Evolutionary conservation across 2,113 vertebrate genomes (phyloP).

Genomic region (Ptyas mucosa): DNA sequence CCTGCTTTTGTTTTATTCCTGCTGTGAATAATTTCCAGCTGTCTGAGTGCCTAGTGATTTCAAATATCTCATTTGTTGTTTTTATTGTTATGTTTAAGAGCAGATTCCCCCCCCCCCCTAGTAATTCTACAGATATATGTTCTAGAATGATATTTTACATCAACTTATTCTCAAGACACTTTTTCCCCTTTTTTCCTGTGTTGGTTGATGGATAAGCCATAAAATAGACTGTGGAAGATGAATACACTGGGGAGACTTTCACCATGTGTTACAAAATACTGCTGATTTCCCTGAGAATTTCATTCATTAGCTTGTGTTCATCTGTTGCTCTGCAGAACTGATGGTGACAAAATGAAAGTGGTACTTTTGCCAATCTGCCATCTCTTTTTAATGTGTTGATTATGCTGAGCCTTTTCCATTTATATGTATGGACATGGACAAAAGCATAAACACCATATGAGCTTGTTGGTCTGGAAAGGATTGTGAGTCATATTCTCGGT

Average conservation of each 20-base stretch:
- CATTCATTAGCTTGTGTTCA: fast-evolving
- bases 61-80: background rate
- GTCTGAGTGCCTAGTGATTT: background rate
- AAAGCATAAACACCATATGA: background rate
- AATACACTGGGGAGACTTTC: background rate
- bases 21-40: background rate
- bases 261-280: background rate
- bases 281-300: background rate
- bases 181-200: background rate
- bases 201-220: constrained; percentile 16
- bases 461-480: background rate
- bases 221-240: constrained; percentile 29
- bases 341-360: background rate
- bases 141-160: background rate
- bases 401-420: background rate
- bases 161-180: background rate
- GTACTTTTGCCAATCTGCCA: fast-evolving
- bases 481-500: background rate
- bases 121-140: background rate
- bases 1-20: background rate
- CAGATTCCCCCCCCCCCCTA: background rate
- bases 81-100: background rate
- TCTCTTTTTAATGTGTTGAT: fast-evolving
- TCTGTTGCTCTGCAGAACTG: background rate
- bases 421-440: background rate